Base-by-base conservation (phyloP, 2,797 vertebrate genomes). In the Sebastes taczanowskii region DNA sequence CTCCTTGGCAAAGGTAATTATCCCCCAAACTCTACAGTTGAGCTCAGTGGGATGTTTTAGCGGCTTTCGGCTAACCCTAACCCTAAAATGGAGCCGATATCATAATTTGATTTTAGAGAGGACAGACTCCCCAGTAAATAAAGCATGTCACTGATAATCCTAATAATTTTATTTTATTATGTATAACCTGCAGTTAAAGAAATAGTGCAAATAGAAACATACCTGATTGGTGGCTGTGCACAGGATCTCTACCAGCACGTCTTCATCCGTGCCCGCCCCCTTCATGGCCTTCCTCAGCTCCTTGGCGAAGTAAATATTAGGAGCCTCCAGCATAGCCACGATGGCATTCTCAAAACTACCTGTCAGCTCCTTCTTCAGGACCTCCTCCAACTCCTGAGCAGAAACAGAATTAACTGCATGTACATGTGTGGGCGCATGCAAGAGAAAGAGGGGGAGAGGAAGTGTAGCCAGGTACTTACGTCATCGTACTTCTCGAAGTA, bases 401-500 rank as follows among this genome's bases (percentile, higher is more conserved):
- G 76, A 78, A 11, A 75, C 52, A 25, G 7, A 65, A 35, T 14
- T 7, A 58, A 63, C 25, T 30, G 38, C 70, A 52, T n/a, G 61
- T 55, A 49, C 7, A 10, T 13, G 55, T 25, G 52, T 29, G 64
- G 8, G 53, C 61, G 58, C 22, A 22, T 10, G 35, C 22, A 25
- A 2, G 18, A 1, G 16, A 20, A 4, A 52, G 3, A 56, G 38
- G 14, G 38, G 14, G 20, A 14, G 14, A 34, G 27, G 35, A 11
- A 13, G 5, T 2, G 9, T 0, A 5, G 0, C 6, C 8, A 18
- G 72, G 2, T 38, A 91, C 95, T 93, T 86, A 97, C 96, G 11
- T 97, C 95, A 0, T 96, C 96, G 27, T 95, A 96, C 87, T 96
- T 96, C 52, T 96, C 95, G 73, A 95, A 95, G 80, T 95, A 97